Percentiles rank a stretch among this genome's conserved stretches.
phyloP scores from a whole-genome alignment of 30 jellyfish, hydroid and myxozoan species.

The Cassiopea xamachana region DNA sequence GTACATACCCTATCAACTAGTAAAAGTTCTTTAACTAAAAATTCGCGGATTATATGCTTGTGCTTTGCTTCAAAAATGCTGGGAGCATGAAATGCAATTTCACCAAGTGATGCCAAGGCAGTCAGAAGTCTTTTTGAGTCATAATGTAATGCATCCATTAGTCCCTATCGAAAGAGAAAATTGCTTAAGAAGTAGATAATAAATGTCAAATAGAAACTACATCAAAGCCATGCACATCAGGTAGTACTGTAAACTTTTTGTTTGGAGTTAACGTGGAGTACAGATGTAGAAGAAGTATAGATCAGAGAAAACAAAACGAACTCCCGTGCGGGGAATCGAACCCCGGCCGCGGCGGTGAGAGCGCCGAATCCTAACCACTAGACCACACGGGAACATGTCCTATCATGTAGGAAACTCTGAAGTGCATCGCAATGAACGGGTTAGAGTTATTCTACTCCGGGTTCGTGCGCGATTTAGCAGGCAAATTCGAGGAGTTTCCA shows the following conservation, averaged over 20 bases:
- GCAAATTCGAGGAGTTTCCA: too few species aligned
- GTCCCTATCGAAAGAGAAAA: constrained; percentile 51
- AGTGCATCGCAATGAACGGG: background rate
- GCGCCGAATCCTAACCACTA: constrained; percentile 84
- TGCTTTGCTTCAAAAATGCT: constrained; percentile 80
- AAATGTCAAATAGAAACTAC: too few species aligned
- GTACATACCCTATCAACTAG: constrained; percentile 85
- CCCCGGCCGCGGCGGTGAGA: constrained; percentile 90
- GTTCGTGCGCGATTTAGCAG: too few species aligned
- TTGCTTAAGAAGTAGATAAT: background rate
- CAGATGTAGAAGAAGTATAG: background rate
- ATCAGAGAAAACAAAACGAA: background rate
- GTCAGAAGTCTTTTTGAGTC: constrained; percentile 68
- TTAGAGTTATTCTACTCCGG: too few species aligned
- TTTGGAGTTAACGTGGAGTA: too few species aligned
- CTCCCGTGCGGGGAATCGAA: constrained; percentile 87
- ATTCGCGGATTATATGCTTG: constrained; percentile 74
- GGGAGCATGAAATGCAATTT: constrained; percentile 86
- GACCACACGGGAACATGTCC: constrained; percentile 60
- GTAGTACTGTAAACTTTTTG: too few species aligned
- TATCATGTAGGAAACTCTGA: background rate
- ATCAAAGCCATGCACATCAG: too few species aligned
- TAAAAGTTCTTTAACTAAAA: constrained; percentile 87
- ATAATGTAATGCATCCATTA: constrained; percentile 57
- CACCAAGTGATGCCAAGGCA: constrained; percentile 93